Conservation (phyloP, 2,113 vertebrate genomes). For the Grallaria varia region DNA sequence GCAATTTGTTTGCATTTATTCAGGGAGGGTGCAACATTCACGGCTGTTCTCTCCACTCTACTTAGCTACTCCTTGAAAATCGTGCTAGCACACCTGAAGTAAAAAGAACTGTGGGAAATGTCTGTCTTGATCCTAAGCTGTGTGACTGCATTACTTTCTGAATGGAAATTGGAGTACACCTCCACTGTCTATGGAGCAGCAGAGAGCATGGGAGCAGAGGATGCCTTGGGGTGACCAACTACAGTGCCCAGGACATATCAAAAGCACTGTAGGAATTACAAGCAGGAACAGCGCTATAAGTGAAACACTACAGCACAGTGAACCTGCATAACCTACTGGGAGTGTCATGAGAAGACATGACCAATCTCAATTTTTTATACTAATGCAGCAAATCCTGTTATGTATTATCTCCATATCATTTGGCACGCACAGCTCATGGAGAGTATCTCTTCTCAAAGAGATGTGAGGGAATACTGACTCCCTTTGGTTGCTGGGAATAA, state of each 20-base stretch:
- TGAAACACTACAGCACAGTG: neutral
- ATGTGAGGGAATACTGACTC: neutral
- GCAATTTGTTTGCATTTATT: neutral
- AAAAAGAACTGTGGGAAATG: neutral
- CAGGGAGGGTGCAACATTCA: neutral
- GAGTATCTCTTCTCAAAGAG: neutral
- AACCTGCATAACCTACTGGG: neutral
- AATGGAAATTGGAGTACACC: neutral
- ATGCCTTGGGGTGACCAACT: neutral
- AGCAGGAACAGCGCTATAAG: neutral
- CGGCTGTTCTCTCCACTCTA: neutral
- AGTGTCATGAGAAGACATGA: neutral
- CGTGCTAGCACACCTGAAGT: neutral
- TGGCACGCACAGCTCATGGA: neutral
- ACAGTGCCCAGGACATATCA: neutral
- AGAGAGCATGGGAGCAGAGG: neutral
- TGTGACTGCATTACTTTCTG: neutral
- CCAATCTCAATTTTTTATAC: neutral
- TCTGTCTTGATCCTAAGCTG: neutral
- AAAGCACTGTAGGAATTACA: neutral
- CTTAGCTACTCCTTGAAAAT: neutral
- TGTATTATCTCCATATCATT: neutral
- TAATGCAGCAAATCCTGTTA: slow-evolving; percentile 9
- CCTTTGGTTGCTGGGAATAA: neutral
- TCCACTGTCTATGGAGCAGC: neutral